A percentile compares a stretch with the other conserved stretches of the same genome.
phyloP scores from a whole-genome alignment of 1,140 invertebrate genomes.

The Drosophila biarmipes region DNA sequence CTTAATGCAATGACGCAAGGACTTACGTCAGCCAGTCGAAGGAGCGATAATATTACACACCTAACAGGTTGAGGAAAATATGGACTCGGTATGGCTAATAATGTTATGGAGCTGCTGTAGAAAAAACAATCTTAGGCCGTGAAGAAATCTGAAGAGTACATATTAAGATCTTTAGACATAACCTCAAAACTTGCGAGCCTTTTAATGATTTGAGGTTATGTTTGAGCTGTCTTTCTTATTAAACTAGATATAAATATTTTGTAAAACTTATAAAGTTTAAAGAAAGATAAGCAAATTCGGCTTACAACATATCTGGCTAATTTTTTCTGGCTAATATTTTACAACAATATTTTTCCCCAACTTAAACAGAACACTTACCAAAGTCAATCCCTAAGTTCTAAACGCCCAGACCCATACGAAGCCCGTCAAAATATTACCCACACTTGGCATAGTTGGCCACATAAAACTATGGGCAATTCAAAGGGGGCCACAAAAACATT shows the following conservation, averaged over 20 bases:
- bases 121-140: too few relatives aligned
- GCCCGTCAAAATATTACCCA: conserved; percentile 44
- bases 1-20: conserved; percentile 47
- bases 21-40: conserved; percentile 22
- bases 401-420: conserved; percentile 3
- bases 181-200: too few relatives aligned
- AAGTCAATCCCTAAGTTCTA: background rate
- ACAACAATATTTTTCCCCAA: too few relatives aligned
- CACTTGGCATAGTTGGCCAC: conserved; percentile 37
- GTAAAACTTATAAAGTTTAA: too few relatives aligned
- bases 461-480: conserved; percentile 58
- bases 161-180: too few relatives aligned
- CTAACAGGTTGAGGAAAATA: conserved; percentile 15
- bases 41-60: conserved; percentile 4
- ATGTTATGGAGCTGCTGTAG: background rate
- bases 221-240: too few relatives aligned
- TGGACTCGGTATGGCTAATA: background rate
- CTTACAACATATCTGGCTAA: too few relatives aligned
- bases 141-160: too few relatives aligned
- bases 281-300: too few relatives aligned
- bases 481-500: conserved; percentile 58
- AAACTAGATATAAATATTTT: too few relatives aligned
- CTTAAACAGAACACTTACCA: background rate
- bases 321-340: too few relatives aligned
- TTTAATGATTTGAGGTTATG: too few relatives aligned